Base-by-base conservation (phyloP, 2,113 vertebrate species). In the Albula glossodonta region DNA sequence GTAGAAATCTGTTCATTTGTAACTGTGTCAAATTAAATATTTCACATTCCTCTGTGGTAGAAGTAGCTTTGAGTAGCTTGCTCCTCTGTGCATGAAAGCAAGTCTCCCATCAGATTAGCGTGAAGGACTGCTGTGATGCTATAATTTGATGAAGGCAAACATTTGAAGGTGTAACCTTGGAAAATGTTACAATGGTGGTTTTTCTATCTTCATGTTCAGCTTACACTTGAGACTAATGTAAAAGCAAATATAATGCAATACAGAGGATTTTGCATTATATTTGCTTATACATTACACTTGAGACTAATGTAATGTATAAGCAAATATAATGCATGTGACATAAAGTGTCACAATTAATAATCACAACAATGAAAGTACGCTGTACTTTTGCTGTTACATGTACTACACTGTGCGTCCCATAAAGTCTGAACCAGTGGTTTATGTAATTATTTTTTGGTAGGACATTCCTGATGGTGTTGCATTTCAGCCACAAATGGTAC, bases 1-100 rank as follows among this genome's bases (percentile, higher is more conserved):
- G 87, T 86, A 78, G 81, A 78, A 88, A 89, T 91, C 87, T 92
- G 85, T 90, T 92, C 89, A 88, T 88, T 86, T 78, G 87, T 87
- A 84, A 86, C 89, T 87, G 74, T 25, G 51, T 87, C 79, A 89
- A 88, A 88, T 84, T 78, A 31, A 19, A 66, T 22, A 66, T 66
- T 66, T 22, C 31, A 74, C 9, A 74, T 74, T 25, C 17, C n/a
- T 8, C n/a, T 74, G 22, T 10, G 22, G n/a, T 31, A 25, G 6
- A 10, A 74, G n/a, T 74, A 81, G 51, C 19, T 77, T 48, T 85
- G 81, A 92, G 91, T 82, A 79, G 85, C 84, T 88, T 50, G 4
- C 79, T 88, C 49, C 81, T 87, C 17, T 92, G 92, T 91, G 92
- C 83, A 78, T 78, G 70, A 84, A 84, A 66, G 48, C 50, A 19